These are phyloP conservation scores for Acanthurus lineatus DNA, from an alignment of 2,797 vertebrate species.

Conservation along the genomic window DNA sequence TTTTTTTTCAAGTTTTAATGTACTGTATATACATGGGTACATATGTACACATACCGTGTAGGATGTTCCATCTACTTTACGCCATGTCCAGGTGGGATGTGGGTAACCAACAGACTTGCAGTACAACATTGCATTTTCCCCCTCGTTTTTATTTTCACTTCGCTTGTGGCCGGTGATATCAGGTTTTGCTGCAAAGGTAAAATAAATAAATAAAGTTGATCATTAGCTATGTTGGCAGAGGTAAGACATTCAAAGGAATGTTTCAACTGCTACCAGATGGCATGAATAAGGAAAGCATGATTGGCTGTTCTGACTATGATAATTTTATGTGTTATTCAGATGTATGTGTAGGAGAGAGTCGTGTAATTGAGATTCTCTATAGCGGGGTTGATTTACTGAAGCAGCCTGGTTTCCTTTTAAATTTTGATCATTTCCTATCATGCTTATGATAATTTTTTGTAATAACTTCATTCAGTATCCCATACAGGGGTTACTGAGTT, in stretches of 20 bases:
- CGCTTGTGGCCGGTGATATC: conserved; percentile 94
- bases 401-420: conserved; percentile 34
- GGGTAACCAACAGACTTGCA: conserved; percentile 98
- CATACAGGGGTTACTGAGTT: conserved; percentile 4
- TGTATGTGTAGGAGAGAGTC: conserved; percentile 34
- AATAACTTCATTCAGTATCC: neutral
- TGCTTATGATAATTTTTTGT: neutral
- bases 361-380: conserved; percentile 49
- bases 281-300: conserved; percentile 48
- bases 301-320: conserved; percentile 38
- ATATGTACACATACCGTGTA: conserved; percentile 81
- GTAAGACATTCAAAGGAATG: conserved; percentile 34
- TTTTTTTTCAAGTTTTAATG: neutral
- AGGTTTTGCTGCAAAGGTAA: conserved; percentile 87
- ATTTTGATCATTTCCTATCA: conserved; percentile 3
- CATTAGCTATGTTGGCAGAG: conserved; percentile 51
- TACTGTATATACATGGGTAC: neutral
- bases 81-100: conserved; percentile 94
- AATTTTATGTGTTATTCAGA: conserved; percentile 52
- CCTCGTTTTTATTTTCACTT: conserved; percentile 98
- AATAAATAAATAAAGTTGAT: conserved; percentile 48
- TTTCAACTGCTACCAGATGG: conserved; percentile 63
- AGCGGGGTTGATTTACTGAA: conserved; percentile 24
- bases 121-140: conserved; percentile 92
- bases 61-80: conserved; percentile 87